Evolutionary conservation across 1,140 invertebrate species (phyloP), one percentile per base, ranked within the genome.

Genomic region (Vanessa tameamea): DNA sequence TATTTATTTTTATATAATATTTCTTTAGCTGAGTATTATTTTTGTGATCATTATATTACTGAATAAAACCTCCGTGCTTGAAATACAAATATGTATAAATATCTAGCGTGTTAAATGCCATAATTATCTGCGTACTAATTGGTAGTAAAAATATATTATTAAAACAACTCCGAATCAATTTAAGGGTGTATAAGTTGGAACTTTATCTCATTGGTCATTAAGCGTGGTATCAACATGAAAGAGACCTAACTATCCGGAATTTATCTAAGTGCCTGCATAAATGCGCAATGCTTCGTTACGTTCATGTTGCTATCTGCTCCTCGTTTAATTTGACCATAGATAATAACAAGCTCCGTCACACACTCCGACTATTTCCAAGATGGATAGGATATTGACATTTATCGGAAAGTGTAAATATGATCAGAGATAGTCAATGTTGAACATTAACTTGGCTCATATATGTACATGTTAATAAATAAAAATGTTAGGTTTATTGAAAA

Each of bases 191-290:
- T 57, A 37, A 15, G 3, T 37, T 37, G 31, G 57, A 69, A 63
- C 23, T 14, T n/a, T 69, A 64, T 64, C 61, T 61, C 69, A 64
- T 69, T 48, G 47, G 68, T 63, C 57, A 69, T 69, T 69, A 69
- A 69, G 47, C 68, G 47, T 69, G 53, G 57, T 50, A 69, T 69
- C 61, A 66, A 75, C 64, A 37, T 67, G 64, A 75, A 75, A 73
- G 78, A 79, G 73, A 78, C 70, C 79, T 82, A 84, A 85, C 82
- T 82, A 77, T 78, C 77, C 78, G 64, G 81, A 82, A 89, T 89
- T 88, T 87, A 87, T 88, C 84, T 88, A 81, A 84, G 86, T 86
- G 82, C 78, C 82, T 81, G 83, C 78, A 84, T 81, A 86, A 85
- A 87, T 81, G 79, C 82, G 81, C 80, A 80, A 81, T 82, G 78